Evolutionary conservation across 37 sponge, comb jelly and placozoan genomes (phyloP), one percentile per base, ranked within the genome.

Genomic region (Spongilla lacustris): DNA sequence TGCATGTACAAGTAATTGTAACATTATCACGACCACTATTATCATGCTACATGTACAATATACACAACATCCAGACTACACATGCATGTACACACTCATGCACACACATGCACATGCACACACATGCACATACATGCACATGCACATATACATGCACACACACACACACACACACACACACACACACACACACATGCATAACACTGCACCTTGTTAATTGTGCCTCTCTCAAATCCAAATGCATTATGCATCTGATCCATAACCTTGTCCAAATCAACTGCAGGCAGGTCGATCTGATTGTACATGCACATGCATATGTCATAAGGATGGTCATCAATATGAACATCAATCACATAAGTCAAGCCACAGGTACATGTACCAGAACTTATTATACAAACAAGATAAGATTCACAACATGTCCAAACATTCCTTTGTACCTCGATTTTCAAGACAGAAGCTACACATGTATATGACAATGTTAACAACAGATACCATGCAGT

Each of bases 251-350:
- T 50, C 80, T 97, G 93, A 23, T 89, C 76, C 22, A 46, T 84
- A 32, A 87, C 90, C 29, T 68, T 67, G 25, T 79, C 84, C 66
- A 92, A 48, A 76, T 97, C 76, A 78, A 95, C 97, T 27, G 66
- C 30, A 37, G 90, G 36, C 13, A 97, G 48, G 67, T 97, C 97
- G 79, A 90, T 89, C 94, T 92, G 48, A 9, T 36, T 11, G 11
- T 33, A 76, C 11, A 76, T 29, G 25, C 77, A 76, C 36, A n/a
- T 70, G 29, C 9, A 24, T n/a, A 9, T 30, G n/a, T n/a, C n/a
- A n/a, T n/a, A n/a, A n/a, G n/a, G n/a, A n/a, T n/a, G n/a, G n/a
- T n/a, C n/a, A n/a, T n/a, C n/a, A n/a, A n/a, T n/a, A n/a, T n/a
- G n/a, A n/a, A n/a, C n/a, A n/a, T n/a, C n/a, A n/a, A n/a, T n/a